Percentiles rank a stretch among this genome's conserved stretches.
phyloP scores from a whole-genome alignment of 1,140 invertebrate species.

The Triops longicaudatus region DNA sequence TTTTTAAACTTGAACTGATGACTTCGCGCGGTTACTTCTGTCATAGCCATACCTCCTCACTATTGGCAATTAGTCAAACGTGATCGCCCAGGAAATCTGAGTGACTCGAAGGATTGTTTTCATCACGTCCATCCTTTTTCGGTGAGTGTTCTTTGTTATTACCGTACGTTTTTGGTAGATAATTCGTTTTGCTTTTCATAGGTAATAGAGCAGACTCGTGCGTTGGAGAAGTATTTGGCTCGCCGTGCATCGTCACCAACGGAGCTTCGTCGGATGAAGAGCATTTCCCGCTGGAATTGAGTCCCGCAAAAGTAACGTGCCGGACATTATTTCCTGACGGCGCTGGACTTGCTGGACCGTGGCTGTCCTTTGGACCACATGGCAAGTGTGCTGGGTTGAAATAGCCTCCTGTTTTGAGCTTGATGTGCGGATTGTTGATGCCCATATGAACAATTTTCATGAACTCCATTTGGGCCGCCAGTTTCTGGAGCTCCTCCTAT shows the following conservation, averaged over 20 bases:
- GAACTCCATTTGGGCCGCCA: constrained; percentile 82
- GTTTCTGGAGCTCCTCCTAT: constrained; percentile 79
- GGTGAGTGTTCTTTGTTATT: not conserved
- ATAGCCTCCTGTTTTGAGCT: constrained; percentile 69
- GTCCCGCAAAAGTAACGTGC: constrained; percentile 34
- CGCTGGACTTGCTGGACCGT: constrained; percentile 31
- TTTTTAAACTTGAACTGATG: not conserved
- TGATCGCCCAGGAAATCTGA: constrained; percentile 42
- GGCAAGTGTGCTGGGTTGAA: constrained; percentile 49
- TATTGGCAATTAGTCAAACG: constrained; percentile 43
- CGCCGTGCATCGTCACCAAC: not conserved
- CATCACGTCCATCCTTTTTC: constrained; percentile 1
- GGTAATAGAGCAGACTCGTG: constrained; percentile 6
- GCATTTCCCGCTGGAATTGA: constrained; percentile 36
- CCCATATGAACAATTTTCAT: constrained; percentile 90
- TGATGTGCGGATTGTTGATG: constrained; percentile 77
- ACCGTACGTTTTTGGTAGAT: not conserved
- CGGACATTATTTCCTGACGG: constrained; percentile 39
- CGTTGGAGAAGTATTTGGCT: constrained; percentile 5
- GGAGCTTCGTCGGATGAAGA: constrained; percentile 20
- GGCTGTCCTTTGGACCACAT: constrained; percentile 34
- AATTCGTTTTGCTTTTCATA: not conserved
- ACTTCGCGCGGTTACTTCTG: constrained; percentile 6
- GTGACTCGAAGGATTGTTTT: constrained; percentile 16
- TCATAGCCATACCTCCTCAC: constrained; percentile 38